phyloP scores from a whole-genome alignment of 2,888 invertebrate species.

The Nomada hirtipes region DNA sequence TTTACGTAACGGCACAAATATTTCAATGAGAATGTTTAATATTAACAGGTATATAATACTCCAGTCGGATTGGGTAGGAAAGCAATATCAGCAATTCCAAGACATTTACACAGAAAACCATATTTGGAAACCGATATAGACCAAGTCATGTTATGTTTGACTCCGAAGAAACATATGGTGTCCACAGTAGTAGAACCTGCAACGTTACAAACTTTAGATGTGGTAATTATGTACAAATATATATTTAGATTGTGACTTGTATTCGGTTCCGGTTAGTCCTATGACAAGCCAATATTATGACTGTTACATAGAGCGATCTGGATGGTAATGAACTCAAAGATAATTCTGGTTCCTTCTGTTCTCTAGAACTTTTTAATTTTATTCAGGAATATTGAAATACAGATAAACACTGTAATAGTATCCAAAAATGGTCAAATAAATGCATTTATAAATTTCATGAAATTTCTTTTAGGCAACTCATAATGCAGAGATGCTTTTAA shows the following conservation, averaged over 20 bases:
- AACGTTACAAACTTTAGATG: conserved; percentile 65
- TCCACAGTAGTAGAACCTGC: conserved; percentile 61
- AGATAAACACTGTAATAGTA: too few relatives aligned
- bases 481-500: conserved; percentile 13
- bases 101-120: conserved; percentile 73
- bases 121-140: conserved; percentile 81
- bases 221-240: conserved; percentile 64
- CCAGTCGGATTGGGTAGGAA: conserved; percentile 56
- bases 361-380: not conserved
- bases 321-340: too few relatives aligned
- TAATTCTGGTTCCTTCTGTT: not conserved
- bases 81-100: conserved; percentile 74
- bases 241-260: not conserved
- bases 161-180: conserved; percentile 63
- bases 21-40: not conserved
- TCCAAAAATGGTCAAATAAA: too few relatives aligned
- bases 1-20: not conserved
- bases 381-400: too few relatives aligned
- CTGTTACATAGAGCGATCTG: too few relatives aligned
- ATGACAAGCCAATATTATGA: too few relatives aligned
- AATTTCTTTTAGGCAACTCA: conserved; percentile 33
- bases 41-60: conserved; percentile 62
- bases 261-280: not conserved
- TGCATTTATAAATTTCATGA: not conserved
- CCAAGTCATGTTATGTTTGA: conserved; percentile 61